Evolutionary conservation across 2,797 vertebrate genomes (phyloP).

Genomic region (Neosilurus mollespiculum): DNA sequence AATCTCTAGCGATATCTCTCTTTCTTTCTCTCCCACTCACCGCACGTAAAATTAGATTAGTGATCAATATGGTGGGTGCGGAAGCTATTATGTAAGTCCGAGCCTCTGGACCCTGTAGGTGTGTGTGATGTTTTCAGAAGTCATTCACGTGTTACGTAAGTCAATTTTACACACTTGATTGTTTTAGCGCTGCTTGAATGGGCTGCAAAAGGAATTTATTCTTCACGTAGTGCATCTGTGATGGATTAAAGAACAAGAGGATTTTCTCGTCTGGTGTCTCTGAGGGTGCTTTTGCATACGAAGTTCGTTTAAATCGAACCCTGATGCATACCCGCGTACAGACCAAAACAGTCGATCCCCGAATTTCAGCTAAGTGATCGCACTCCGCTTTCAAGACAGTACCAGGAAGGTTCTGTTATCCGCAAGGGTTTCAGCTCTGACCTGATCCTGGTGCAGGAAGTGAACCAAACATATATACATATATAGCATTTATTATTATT

Average conservation of each 20-base stretch:
- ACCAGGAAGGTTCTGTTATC: background rate
- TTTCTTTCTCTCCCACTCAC: slow-evolving; percentile 10
- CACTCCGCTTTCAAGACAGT: background rate
- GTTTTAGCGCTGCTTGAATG: background rate
- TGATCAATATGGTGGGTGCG: slow-evolving; percentile 31
- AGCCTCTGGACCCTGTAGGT: slow-evolving; percentile 29
- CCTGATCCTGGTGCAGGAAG: background rate
- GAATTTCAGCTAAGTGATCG: background rate
- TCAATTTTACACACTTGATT: slow-evolving; percentile 18
- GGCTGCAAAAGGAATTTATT: background rate
- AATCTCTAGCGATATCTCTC: slow-evolving; percentile 15
- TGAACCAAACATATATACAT: no score
- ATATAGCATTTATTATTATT: no score
- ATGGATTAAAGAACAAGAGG: background rate
- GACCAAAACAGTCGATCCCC: background rate
- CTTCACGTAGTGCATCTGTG: background rate
- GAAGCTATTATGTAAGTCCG: slow-evolving; percentile 25
- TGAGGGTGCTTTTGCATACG: background rate
- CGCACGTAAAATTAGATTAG: slow-evolving; percentile 34
- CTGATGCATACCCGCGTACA: background rate
- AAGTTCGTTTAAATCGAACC: background rate
- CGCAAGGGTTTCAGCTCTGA: background rate
- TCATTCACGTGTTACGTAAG: slow-evolving; percentile 21
- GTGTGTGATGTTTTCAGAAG: slow-evolving; percentile 35
- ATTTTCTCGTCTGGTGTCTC: slow-evolving; percentile 12